Conservation (phyloP, 2,888 invertebrate genomes). For the Agrilus cyanescens region DNA sequence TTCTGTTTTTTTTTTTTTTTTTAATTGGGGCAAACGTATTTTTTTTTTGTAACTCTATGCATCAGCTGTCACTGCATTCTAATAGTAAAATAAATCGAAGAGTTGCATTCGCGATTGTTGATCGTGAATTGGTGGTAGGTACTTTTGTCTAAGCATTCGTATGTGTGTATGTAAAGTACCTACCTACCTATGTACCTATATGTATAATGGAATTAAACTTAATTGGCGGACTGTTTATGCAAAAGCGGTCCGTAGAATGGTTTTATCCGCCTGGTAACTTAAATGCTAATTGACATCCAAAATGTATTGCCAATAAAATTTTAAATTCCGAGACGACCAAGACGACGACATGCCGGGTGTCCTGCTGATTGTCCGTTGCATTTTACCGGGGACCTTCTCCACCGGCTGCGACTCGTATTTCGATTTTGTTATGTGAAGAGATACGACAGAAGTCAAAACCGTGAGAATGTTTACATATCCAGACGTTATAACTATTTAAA, state of each 20-base stretch:
- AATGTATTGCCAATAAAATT: slow-evolving; percentile 15
- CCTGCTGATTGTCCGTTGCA: neutral
- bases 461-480: no score
- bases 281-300: slow-evolving; percentile 24
- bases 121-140: neutral
- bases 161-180: no score
- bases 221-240: slow-evolving; percentile 20
- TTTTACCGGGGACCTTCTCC: no score
- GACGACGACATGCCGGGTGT: slow-evolving; percentile 2
- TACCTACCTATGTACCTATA: slow-evolving; percentile 7
- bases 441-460: no score
- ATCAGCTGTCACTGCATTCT: no score
- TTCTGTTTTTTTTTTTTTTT: no score
- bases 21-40: no score
- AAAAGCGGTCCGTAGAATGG: slow-evolving; percentile 19
- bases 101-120: neutral
- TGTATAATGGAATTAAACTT: slow-evolving; percentile 27
- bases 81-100: neutral
- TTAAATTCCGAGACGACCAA: slow-evolving; percentile 6
- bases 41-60: no score
- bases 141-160: no score
- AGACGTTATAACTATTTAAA: no score
- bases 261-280: slow-evolving; percentile 22
- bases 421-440: no score
- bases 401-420: no score